These are phyloP conservation scores for Ailurus styani DNA, from an alignment of 2,113 vertebrate species.

Conservation along the genomic window DNA sequence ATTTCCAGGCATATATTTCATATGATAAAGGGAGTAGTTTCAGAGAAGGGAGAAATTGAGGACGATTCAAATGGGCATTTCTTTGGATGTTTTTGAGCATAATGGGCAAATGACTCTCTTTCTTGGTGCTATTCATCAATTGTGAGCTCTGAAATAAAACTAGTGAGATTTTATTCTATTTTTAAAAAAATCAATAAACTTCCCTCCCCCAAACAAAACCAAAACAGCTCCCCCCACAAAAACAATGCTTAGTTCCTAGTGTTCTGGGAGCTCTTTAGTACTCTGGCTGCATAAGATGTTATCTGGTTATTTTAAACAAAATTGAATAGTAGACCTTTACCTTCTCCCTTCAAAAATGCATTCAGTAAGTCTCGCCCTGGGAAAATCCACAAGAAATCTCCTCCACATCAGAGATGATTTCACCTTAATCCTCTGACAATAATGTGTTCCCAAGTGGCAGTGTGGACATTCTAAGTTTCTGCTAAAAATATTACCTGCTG, in stretches of 20 bases:
- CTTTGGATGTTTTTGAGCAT: constrained; percentile 1
- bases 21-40: not conserved
- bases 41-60: not conserved
- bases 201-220: not conserved
- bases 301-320: constrained; percentile 9
- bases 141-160: not conserved
- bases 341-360: not conserved
- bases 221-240: not conserved
- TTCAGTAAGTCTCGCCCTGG: not conserved
- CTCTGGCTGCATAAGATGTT: not conserved
- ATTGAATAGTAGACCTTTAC: not conserved
- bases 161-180: not conserved
- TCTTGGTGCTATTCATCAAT: not conserved
- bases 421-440: not conserved
- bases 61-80: not conserved
- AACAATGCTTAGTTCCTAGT: not conserved
- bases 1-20: constrained; percentile 19
- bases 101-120: constrained; percentile 40
- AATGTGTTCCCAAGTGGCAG: not conserved
- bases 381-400: not conserved
- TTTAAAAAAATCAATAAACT: not conserved
- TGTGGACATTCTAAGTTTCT: not conserved
- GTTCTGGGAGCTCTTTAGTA: not conserved
- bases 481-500: not conserved
- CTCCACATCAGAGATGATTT: not conserved